Evolutionary conservation across 35 echinoderm and acorn worm genomes (phyloP).

Genomic region (Lytechinus variegatus): DNA sequence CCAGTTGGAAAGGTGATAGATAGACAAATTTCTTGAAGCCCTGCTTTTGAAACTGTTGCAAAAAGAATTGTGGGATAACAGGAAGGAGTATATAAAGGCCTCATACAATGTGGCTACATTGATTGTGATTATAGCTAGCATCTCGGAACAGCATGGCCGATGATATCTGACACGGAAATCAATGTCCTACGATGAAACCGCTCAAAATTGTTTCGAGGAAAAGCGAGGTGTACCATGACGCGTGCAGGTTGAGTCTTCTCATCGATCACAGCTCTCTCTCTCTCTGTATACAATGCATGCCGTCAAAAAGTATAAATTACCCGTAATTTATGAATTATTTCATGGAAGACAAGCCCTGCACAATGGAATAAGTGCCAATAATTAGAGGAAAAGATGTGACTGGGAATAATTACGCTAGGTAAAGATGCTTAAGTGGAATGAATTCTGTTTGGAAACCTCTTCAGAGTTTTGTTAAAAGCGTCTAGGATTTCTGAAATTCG

Average conservation of each 20-base stretch:
- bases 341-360: not conserved
- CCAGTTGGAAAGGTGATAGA: not conserved
- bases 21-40: not conserved
- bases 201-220: not conserved
- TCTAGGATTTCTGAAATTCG: not conserved
- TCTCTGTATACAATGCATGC: not conserved
- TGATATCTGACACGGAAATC: conserved; percentile 12
- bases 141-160: not conserved
- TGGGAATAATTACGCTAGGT: not conserved
- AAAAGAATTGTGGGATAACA: not conserved
- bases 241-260: not conserved
- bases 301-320: not conserved
- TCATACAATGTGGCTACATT: not conserved
- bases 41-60: not conserved
- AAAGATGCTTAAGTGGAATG: not conserved
- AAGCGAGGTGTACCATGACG: not conserved
- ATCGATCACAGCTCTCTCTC: not conserved
- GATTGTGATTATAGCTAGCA: not conserved
- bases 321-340: not conserved
- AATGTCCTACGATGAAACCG: not conserved
- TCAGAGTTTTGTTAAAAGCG: not conserved
- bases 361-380: not conserved
- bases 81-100: not conserved
- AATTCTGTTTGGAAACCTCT: not conserved
- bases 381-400: not conserved